Base-by-base conservation (phyloP, 2,113 vertebrate genomes). In the Calidris pygmaea region DNA sequence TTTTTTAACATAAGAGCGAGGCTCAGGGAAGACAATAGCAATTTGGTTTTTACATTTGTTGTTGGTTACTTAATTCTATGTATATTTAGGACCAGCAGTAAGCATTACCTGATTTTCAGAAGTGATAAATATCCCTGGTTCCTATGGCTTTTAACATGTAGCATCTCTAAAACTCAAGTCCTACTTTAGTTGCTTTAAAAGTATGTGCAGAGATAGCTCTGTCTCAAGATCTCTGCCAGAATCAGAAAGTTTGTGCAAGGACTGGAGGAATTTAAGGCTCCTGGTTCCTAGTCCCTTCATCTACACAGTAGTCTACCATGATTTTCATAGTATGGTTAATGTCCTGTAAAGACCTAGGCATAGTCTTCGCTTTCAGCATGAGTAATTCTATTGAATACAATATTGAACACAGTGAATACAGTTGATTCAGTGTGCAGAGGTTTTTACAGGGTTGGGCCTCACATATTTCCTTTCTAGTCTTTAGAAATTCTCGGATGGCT, bases 331-430 rank as follows among this genome's bases (percentile, higher is more conserved):
- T 47, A 53, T 10, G 47, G 58, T 41, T 63, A 34, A 85, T 34
- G 47, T 89, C 53, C 35, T 78, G 67, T 87, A 85, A 85, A 92
- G 86, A 76, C 48, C 60, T 41, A 66, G 47, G 48, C 70, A 75
- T 3, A 45, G n/a, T 37, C 94, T 76, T 90, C 66, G 37, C 74
- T 95, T 95, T 89, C 85, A 95, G 89, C 89, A 39, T 55, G 73
- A 96, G 47, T 48, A 87, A 30, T 55, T 82, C 90, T 35, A 47
- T 56, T 87, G 76, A 95, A 72, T 20, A 14, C 1, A 1, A 17
- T 26, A 16, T 13, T 53, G 62, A 94, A 37, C 56, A 39, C 22
- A 39, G 82, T 14, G 85, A 92, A 86, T 13, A 79, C 45, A 76
- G 77, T 66, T 70, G 86, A 82, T 81, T 81, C 85, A 85, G 24